Base-by-base conservation (phyloP, 2,113 vertebrate genomes). In the Ariopsis seemanni region DNA sequence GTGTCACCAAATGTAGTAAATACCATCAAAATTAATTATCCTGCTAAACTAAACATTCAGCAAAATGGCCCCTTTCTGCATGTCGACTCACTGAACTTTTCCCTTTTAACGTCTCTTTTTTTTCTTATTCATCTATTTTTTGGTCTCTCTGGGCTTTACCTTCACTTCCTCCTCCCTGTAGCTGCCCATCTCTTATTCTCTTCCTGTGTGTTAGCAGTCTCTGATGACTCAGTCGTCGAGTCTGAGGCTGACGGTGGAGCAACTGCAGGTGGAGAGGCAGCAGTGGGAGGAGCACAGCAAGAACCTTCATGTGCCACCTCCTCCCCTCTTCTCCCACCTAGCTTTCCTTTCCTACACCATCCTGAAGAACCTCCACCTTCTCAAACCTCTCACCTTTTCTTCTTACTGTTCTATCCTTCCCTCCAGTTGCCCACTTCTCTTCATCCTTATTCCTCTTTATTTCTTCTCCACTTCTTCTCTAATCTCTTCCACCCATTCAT, bases 171-270 rank as follows among this genome's bases (percentile, higher is more conserved):
- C 50, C 25, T 89, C 67, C 90, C 74, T 89, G 83, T 89, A 80
- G 71, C 27, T 71, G 86, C 90, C 78, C 85, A 55, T 86, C 72
- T 85, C 88, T 79, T 82, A 60, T 52, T 88, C 55, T 90, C 80
- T 91, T 30, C 86, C 67, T 86, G 1, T n/a, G 53, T 81, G 65
- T 88, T 89, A 88, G 85, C 87, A 89, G 71, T 62, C 63, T 65
- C 52, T 90, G 60, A 86, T 88, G 85, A 88, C 83, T 82, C 74
- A 65, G 10, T 86, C 92, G 83, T 91, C 65, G 85, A 91, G 82
- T 79, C 82, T 82, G 89, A 91, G 86, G 75, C 79, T 90, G 20
- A 90, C 84, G 18, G 83, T 90, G 53, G 86, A 85, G 86, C 89
- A 90, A 52, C 89, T 88, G 53, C 83, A 90, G 87, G 75, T 89